phyloP scores from a whole-genome alignment of 1,140 invertebrate species.

The Oreohelix idahoensis region DNA sequence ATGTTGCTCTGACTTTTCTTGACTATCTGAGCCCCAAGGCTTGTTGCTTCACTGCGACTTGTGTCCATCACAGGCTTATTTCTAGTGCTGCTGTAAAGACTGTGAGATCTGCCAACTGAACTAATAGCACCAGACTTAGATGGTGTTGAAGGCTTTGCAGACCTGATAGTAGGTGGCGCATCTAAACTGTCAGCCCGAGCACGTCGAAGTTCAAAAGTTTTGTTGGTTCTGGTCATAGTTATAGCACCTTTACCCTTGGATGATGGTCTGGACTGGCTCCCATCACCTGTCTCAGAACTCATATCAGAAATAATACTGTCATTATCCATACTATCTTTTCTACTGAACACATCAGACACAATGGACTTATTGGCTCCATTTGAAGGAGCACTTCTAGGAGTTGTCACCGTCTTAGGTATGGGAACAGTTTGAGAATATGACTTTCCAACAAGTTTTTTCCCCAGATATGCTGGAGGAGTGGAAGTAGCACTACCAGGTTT shows the following conservation, averaged over 20 bases:
- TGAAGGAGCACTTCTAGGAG: slow-evolving; percentile 9
- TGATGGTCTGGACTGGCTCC: slow-evolving; percentile 49
- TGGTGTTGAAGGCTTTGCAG: slow-evolving; percentile 40
- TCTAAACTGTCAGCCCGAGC: slow-evolving; percentile 66
- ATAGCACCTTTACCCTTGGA: slow-evolving; percentile 66
- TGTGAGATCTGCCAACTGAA: slow-evolving; percentile 41
- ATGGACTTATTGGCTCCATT: slow-evolving; percentile 30
- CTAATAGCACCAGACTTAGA: slow-evolving; percentile 40
- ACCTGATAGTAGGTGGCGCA: slow-evolving; percentile 47
- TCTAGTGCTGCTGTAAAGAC: slow-evolving; percentile 34
- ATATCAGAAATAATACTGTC: slow-evolving; percentile 46
- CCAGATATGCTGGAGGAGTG: neutral
- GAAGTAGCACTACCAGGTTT: neutral
- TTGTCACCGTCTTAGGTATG: neutral
- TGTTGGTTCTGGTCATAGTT: slow-evolving; percentile 70
- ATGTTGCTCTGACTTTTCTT: slow-evolving; percentile 41
- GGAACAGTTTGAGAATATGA: slow-evolving; percentile 44
- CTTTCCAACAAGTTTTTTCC: slow-evolving; percentile 15
- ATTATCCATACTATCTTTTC: slow-evolving; percentile 47
- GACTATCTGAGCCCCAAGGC: slow-evolving; percentile 64
- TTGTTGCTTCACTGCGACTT: slow-evolving; percentile 54
- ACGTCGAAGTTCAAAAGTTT: slow-evolving; percentile 73
- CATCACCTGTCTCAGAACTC: slow-evolving; percentile 44
- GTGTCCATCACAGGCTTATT: slow-evolving; percentile 19
- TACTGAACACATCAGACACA: slow-evolving; percentile 62